phyloP scores from a whole-genome alignment of 2,888 invertebrate genomes.

The Tetranychus truncatus region DNA sequence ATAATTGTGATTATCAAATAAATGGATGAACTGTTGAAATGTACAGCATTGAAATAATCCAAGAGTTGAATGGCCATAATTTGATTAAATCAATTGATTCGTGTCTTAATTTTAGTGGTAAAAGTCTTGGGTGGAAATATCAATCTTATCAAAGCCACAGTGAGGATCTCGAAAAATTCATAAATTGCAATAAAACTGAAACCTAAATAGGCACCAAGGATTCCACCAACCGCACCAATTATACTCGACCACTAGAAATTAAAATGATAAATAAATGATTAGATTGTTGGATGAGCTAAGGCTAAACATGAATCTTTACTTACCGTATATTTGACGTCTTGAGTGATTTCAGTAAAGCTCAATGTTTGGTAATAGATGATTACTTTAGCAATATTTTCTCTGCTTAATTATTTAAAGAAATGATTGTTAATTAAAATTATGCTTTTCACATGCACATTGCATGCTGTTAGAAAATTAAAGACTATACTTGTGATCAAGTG shows the following conservation, averaged over 20 bases:
- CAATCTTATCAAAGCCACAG: not conserved
- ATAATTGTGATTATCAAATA: no score
- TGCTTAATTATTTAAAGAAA: not conserved
- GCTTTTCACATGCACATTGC: not conserved
- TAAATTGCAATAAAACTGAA: constrained; percentile 20
- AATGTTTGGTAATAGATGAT: constrained; percentile 22
- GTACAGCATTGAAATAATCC: no score
- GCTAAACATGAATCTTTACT: not conserved
- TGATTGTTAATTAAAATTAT: not conserved
- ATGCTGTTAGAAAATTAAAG: not conserved
- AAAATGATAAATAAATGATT: not conserved
- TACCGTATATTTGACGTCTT: constrained; percentile 22
- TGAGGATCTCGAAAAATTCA: constrained; percentile 18
- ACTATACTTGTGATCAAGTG: constrained; percentile 10
- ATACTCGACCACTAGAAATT: not conserved
- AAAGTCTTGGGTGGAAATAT: not conserved
- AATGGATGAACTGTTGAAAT: no score
- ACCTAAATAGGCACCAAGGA: constrained; percentile 21
- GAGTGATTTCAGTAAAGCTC: constrained; percentile 21
- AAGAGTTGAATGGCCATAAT: no score
- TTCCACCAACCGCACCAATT: constrained; percentile 17
- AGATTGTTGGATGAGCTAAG: not conserved
- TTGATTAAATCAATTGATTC: not conserved
- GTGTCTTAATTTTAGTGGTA: not conserved
- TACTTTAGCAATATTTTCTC: constrained; percentile 21